Evolutionary conservation across 1,140 invertebrate genomes (phyloP).

Genomic region (Pseudoatta argentina): DNA sequence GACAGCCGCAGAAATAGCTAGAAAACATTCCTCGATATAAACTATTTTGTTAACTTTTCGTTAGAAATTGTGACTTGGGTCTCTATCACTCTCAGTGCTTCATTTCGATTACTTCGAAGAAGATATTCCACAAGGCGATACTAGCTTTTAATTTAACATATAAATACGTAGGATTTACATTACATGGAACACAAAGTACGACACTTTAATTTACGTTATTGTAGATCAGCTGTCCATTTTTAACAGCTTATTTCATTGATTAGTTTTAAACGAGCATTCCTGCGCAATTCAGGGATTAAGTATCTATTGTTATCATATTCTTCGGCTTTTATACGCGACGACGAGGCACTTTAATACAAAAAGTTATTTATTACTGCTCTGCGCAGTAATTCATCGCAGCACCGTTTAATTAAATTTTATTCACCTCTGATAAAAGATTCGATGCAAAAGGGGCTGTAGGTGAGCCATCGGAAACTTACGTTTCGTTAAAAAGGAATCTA

Average conservation of each 20-base stretch:
- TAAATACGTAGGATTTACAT: slow-evolving; percentile 58
- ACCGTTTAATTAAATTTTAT: slow-evolving; percentile 20
- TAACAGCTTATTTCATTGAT: slow-evolving; percentile 18
- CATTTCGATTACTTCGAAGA: slow-evolving; percentile 71
- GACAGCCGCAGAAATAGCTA: slow-evolving; percentile 27
- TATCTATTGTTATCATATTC: slow-evolving; percentile 24
- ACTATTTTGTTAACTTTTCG: not conserved
- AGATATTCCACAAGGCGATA: slow-evolving; percentile 78
- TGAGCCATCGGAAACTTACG: not conserved
- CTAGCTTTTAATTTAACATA: slow-evolving; percentile 72
- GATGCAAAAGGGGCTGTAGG: slow-evolving; percentile 5
- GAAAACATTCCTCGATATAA: slow-evolving; percentile 7
- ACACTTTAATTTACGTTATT: slow-evolving; percentile 57
- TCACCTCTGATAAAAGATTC: not conserved
- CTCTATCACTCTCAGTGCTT: slow-evolving; percentile 55
- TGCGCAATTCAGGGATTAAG: slow-evolving; percentile 32
- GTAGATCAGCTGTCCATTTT: slow-evolving; percentile 12
- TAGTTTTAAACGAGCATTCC: slow-evolving; percentile 50
- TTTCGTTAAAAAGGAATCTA: not conserved
- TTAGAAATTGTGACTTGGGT: slow-evolving; percentile 38
- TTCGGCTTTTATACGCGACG: not conserved
- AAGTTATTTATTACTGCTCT: not conserved
- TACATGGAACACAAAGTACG: slow-evolving; percentile 50
- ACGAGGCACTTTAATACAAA: not conserved
- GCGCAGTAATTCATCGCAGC: not conserved